Base-by-base conservation (phyloP, 2,888 invertebrate species). In the Hydriomena furcata region DNA sequence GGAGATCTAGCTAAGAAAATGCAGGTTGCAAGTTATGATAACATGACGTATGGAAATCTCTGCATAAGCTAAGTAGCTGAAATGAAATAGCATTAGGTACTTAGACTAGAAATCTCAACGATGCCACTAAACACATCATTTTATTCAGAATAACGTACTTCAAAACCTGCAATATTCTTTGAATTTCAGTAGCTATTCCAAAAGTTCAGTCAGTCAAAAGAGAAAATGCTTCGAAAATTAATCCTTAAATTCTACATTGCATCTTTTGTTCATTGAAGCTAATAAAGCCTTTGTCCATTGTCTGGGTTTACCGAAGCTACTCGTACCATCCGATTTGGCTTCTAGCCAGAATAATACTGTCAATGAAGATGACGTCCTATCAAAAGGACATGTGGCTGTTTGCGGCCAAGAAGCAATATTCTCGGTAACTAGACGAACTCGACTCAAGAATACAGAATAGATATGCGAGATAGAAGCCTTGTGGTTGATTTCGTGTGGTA, bases 331-430 rank as follows among this genome's bases (percentile, higher is more conserved):
- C 21, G 32, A 28, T 43, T 38, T 52, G 52, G 52, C 43, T n/a
- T 17, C 21, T 24, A 1, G 34, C 52, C 52, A 52, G 31, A 49
- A 49, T 31, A 42, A 43, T 47, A 24, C 38, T 55, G 42, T 52
- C 58, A 51, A 50, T 51, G 47, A 48, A 54, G 38, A 48, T 40
- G 52, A 58, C 47, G 49, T 49, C 52, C 52, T 58, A 58, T 55
- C 50, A 45, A 59, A 52, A 54, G 60, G 66, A 69, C 70, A 61
- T 56, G 58, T 42, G 65, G 63, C 61, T 75, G 72, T 77, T 78
- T 76, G 79, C 67, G 77, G 76, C 68, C 68, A 72, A 76, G 68
- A 75, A 74, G 74, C 77, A 82, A 82, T 82, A 81, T 84, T 79
- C 71, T 65, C 69, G 71, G 73, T 75, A 77, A 82, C 77, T 73